Evolutionary conservation across 1,140 invertebrate species (phyloP).

Genomic region (Drosophila repleta): DNA sequence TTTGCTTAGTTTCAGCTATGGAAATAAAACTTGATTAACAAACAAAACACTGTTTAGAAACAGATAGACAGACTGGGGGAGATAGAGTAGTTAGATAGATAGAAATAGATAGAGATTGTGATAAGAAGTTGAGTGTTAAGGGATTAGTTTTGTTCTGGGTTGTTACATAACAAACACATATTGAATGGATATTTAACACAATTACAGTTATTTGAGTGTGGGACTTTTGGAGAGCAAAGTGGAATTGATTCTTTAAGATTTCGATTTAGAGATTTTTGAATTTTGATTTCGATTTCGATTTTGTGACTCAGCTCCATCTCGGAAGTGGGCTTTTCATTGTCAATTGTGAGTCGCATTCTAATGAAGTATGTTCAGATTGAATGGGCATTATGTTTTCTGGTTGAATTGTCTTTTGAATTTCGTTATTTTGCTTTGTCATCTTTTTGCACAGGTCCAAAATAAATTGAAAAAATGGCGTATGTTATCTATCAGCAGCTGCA

Average conservation of each 20-base stretch:
- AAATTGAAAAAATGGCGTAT: slow-evolving; percentile 36
- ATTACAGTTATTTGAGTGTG: slow-evolving; percentile 50
- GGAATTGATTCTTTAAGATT: slow-evolving; percentile 4
- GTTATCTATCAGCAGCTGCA: slow-evolving; percentile 52
- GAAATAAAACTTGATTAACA: slow-evolving; percentile 47
- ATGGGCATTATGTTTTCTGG: slow-evolving; percentile 25
- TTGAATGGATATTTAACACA: slow-evolving; percentile 60
- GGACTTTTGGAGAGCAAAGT: slow-evolving; percentile 35
- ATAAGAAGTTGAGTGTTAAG: slow-evolving; percentile 57
- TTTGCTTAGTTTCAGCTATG: slow-evolving; percentile 39
- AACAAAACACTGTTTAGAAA: slow-evolving; percentile 38
- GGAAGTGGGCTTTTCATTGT: slow-evolving; percentile 56
- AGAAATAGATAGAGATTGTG: slow-evolving; percentile 26
- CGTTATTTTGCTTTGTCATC: slow-evolving; percentile 77
- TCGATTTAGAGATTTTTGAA: slow-evolving; percentile 6
- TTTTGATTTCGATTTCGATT: slow-evolving; percentile 26
- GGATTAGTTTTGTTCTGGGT: slow-evolving; percentile 41
- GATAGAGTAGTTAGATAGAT: slow-evolving; percentile 11
- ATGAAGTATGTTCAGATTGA: slow-evolving; percentile 34
- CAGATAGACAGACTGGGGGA: slow-evolving; percentile 26
- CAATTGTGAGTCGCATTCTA: slow-evolving; percentile 68
- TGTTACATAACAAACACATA: slow-evolving; percentile 75
- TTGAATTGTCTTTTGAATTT: slow-evolving; percentile 63
- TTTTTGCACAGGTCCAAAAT: slow-evolving; percentile 59
- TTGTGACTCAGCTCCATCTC: slow-evolving; percentile 56